Percentiles rank a stretch among this genome's conserved stretches.
Evolutionary conservation across 2,113 vertebrate species (phyloP).

Genomic region (Rhegmatorhina hoffmannsi): DNA sequence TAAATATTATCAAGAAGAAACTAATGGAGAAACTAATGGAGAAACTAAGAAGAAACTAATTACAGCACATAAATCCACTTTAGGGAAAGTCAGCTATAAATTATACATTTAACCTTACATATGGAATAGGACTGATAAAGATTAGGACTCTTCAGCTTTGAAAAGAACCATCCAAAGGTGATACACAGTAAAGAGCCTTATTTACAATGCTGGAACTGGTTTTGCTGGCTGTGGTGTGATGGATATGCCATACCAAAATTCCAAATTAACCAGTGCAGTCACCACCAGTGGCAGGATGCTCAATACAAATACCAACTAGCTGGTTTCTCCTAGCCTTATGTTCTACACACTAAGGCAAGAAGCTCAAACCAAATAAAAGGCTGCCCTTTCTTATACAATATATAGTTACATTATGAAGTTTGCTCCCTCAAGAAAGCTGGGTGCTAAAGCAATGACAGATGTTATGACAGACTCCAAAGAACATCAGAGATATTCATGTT

Average conservation of each 20-base stretch:
- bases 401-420: background rate
- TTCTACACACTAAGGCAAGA: background rate
- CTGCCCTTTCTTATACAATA: background rate
- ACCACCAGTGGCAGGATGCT: background rate
- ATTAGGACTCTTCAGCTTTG: background rate
- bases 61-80: background rate
- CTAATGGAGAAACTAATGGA: background rate
- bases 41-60: background rate
- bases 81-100: background rate
- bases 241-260: background rate
- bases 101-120: background rate
- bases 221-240: background rate
- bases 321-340: background rate
- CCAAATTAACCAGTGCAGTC: fast-evolving
- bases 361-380: background rate
- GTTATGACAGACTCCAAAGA: background rate
- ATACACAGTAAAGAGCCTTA: background rate
- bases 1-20: background rate
- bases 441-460: background rate
- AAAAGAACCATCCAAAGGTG: background rate
- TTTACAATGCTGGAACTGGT: background rate
- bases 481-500: background rate
- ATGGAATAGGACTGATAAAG: background rate
- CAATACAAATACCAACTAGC: background rate
- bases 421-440: background rate